These are phyloP conservation scores for Caenorhabditis wallacei DNA, from an alignment of 2,888 invertebrate genomes.

Conservation along the genomic window DNA sequence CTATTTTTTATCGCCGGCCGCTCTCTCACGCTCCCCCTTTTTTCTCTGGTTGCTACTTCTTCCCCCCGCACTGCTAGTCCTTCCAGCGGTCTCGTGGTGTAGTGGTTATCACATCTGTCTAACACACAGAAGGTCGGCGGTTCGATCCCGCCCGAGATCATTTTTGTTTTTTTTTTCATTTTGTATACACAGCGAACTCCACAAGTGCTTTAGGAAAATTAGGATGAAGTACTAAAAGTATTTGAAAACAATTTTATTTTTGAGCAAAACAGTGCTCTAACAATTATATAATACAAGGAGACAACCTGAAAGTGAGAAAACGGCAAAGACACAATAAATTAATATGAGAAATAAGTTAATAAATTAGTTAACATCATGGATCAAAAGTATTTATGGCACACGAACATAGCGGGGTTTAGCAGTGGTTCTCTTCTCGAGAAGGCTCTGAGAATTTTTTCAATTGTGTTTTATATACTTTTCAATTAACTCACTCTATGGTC, in stretches of 20 bases:
- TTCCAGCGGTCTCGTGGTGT: constrained; percentile 77
- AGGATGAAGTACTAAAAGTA: too few species aligned
- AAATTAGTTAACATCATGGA: constrained; percentile 34
- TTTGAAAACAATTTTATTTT: constrained; percentile 4
- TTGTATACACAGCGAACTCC: too few species aligned
- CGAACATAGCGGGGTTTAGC: constrained; percentile 60
- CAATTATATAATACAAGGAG: background rate
- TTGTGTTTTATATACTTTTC: background rate
- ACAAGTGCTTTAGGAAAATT: too few species aligned
- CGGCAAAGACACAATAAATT: background rate
- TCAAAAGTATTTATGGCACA: constrained; percentile 48
- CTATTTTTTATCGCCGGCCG: too few species aligned
- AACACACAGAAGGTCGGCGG: constrained; percentile 82
- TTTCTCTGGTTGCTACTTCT: too few species aligned
- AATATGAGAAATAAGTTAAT: background rate
- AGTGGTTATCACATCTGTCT: constrained; percentile 83
- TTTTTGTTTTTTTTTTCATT: constrained; percentile 35
- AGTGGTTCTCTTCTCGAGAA: constrained; percentile 56
- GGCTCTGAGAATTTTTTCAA: constrained; percentile 31
- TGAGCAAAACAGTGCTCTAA: background rate
- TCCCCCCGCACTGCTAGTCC: background rate
- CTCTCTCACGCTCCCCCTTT: background rate
- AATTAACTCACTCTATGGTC: constrained; percentile 56
- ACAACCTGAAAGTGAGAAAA: constrained; percentile 44
- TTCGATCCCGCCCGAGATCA: constrained; percentile 82